Base-by-base conservation (phyloP, 64 coral and sea anemone genomes). In the Montipora efflorescens region DNA sequence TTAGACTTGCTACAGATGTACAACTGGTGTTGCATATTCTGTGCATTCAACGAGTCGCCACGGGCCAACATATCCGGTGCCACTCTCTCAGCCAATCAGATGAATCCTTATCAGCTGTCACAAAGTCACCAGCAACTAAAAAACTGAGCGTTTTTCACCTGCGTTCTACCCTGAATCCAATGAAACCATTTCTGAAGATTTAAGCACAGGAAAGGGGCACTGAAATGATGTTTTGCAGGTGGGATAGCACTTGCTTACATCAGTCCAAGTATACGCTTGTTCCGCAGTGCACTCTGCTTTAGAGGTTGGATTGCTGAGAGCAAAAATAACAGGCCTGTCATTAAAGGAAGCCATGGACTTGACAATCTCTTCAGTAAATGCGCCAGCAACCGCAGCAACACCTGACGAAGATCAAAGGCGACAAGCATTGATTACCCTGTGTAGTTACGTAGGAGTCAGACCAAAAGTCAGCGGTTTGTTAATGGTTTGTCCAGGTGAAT, bases 261-360 rank as follows among this genome's bases (percentile, higher is more conserved):
- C 79, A 16, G 97, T 94, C 97, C 97, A 98, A 10, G 91, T 98
- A 59, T 98, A 98, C 12, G 94, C 94, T 59, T 98, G 87, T 44
- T 94, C 93, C n/a, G 96, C 96, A 8, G 94, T 95, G 36, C 96
- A 98, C 68, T 98, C 96, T 46, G 96, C 93, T 46, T 98, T 98
- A 3, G 96, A 98, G 44, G 96, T 98, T 44, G 96, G 96, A 49
- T 98, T 98, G 74, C 96, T 98, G 6, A 98, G 67, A 18, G 96
- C 96, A 95, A 98, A 95, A 48, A 98, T 98, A 45, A 98, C 77
- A 23, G 96, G 96, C 15, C 87, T 81, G 12, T 98, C 91, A 68
- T 98, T 92, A 13, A 91, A 85, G 11, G 87, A 92, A 9, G 96
- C 96, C 96, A 98, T 98, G 74, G 88, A 88, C 66, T 89, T 92